These are phyloP conservation scores for Motacilla alba DNA, from an alignment of 2,113 vertebrate species.

Conservation along the genomic window DNA sequence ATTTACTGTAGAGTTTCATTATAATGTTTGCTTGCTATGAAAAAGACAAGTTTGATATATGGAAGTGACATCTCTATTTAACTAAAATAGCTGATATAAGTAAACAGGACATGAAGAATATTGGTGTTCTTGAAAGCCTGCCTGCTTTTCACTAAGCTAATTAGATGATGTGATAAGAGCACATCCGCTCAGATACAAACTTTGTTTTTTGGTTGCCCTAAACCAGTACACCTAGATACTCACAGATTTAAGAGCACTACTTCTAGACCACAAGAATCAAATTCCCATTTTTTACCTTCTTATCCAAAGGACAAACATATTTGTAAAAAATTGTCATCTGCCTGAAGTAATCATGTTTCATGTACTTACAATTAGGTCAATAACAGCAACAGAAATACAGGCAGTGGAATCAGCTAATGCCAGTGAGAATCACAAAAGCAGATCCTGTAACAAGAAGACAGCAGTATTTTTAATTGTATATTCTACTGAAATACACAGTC, in stretches of 20 bases:
- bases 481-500: background rate
- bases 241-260: background rate
- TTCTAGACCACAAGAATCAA: background rate
- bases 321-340: background rate
- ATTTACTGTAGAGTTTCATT: background rate
- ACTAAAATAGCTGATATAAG: background rate
- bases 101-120: background rate
- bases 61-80: background rate
- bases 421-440: background rate
- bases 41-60: background rate
- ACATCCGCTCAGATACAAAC: background rate
- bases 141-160: background rate
- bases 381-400: background rate
- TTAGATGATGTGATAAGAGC: background rate
- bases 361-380: background rate
- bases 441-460: background rate
- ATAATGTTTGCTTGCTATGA: background rate
- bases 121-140: background rate
- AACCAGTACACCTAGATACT: background rate
- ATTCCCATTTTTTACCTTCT: background rate
- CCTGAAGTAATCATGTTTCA: background rate
- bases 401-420: background rate
- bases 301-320: background rate
- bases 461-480: background rate
- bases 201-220: background rate